These are phyloP conservation scores for Cherax destructor DNA, from an alignment of 1,140 invertebrate genomes.

Conservation along the genomic window DNA sequence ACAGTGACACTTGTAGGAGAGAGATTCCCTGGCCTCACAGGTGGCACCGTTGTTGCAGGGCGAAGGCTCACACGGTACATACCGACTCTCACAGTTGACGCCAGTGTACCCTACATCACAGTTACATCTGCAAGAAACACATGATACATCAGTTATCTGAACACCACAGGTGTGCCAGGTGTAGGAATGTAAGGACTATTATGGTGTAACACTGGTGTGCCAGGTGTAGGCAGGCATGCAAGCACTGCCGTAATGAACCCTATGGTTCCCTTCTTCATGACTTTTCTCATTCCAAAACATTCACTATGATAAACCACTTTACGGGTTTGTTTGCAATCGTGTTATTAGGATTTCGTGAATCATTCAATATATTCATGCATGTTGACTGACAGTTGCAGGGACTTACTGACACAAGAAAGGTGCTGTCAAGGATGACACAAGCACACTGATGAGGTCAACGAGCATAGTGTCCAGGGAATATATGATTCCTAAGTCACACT, in stretches of 20 bases:
- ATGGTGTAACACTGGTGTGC: too few species aligned
- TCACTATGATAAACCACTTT: too few species aligned
- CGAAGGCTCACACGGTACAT: slow-evolving; percentile 92
- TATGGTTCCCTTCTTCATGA: too few species aligned
- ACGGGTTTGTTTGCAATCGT: too few species aligned
- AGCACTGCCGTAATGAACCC: too few species aligned
- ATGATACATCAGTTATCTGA: background rate
- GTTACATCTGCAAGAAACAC: slow-evolving; percentile 82
- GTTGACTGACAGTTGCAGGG: background rate
- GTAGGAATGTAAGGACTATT: too few species aligned
- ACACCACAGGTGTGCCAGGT: too few species aligned
- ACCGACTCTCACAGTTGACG: slow-evolving; percentile 91
- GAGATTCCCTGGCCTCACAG: slow-evolving; percentile 84
- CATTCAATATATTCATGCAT: too few species aligned
- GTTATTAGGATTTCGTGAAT: too few species aligned
- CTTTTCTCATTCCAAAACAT: too few species aligned
- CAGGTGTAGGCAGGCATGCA: too few species aligned
- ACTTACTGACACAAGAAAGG: slow-evolving; percentile 9
- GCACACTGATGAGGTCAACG: background rate
- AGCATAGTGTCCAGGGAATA: background rate
- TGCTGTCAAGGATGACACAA: slow-evolving; percentile 1
- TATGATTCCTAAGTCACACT: too few species aligned
- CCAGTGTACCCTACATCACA: slow-evolving; percentile 93
- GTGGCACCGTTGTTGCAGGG: slow-evolving; percentile 92
- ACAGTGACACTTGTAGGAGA: slow-evolving; percentile 90